Base-by-base conservation (phyloP, 2,888 invertebrate species). In the Aquatica leii region DNA sequence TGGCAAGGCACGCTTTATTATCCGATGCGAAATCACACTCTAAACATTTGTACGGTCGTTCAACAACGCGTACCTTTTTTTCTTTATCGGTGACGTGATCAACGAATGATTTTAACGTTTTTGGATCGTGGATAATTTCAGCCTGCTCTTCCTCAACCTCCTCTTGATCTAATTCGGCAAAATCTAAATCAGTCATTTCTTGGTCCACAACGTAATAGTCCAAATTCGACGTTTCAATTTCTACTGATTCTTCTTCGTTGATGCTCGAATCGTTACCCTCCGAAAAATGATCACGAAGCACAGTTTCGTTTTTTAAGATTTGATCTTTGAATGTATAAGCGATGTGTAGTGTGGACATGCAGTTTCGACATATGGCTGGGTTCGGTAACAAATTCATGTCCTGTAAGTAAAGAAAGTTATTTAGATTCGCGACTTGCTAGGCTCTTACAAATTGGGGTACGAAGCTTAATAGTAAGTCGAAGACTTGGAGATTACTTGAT, bases 21-120 rank as follows among this genome's bases (percentile, higher is more conserved):
- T 54, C 41, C 14, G 24, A 9, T 1, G 37, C 4, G 41, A 54
- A 54, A 54, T 54, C 14, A 41, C 54, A 54, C 9, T 54, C 40
- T 11, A 8, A 1, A 41, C 54, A 54, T 43, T 54, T 54, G 12
- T 54, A 54, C 8, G 20, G 40, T 21, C 40, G 12, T 5, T 54
- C 41, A 15, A 52, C 37, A 11, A 35, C 12, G 1, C 52, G 17
- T 4, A 4, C 37, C 8, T 20, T 52, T 20, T 17, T 15, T 1
- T 8, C 20, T 18, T 15, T 37, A 11, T n/a, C 11, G 1, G 4
- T 9, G 9, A 31, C 31, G 31, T 31, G 4, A 6, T 31, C 31
- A 6, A 31, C 9, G 31, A 6, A 31, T 31, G 9, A 31, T 6
- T 31, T 31, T 31, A 31, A 6, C 4, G 9, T 31, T 31, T 31